phyloP scores from a whole-genome alignment of 2,113 vertebrate species.

The Cynocephalus volans region DNA sequence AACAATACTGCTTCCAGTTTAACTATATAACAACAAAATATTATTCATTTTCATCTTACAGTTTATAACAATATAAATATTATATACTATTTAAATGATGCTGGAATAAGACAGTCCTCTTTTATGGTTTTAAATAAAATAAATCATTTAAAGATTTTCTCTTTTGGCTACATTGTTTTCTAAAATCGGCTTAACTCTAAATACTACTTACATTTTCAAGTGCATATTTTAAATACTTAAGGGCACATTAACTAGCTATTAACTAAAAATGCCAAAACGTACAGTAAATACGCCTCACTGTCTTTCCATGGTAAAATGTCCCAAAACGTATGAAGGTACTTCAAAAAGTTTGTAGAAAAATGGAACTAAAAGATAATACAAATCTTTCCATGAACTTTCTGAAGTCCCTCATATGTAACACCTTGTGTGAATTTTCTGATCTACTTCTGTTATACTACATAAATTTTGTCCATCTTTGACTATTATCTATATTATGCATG shows the following conservation, averaged over 20 bases:
- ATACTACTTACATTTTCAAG: background rate
- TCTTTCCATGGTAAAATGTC: background rate
- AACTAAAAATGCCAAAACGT: background rate
- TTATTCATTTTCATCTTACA: background rate
- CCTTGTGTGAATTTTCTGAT: background rate
- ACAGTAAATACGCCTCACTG: background rate
- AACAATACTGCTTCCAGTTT: background rate
- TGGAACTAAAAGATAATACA: too few species aligned
- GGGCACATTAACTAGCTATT: background rate
- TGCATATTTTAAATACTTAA: background rate
- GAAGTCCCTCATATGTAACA: background rate
- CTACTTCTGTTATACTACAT: background rate
- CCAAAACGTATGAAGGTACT: background rate
- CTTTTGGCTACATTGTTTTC: background rate
- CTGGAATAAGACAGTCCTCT: slow-evolving; percentile 39
- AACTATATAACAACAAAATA: background rate
- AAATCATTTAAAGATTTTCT: background rate
- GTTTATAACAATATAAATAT: background rate
- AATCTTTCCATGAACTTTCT: too few species aligned
- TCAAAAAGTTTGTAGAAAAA: too few species aligned
- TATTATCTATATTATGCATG: background rate
- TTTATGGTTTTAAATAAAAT: slow-evolving; percentile 53
- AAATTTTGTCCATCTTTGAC: background rate
- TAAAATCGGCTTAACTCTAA: background rate
- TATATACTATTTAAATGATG: accelerated